Evolutionary conservation across 2,888 invertebrate species (phyloP).

Genomic region (Drosophila rellima): DNA sequence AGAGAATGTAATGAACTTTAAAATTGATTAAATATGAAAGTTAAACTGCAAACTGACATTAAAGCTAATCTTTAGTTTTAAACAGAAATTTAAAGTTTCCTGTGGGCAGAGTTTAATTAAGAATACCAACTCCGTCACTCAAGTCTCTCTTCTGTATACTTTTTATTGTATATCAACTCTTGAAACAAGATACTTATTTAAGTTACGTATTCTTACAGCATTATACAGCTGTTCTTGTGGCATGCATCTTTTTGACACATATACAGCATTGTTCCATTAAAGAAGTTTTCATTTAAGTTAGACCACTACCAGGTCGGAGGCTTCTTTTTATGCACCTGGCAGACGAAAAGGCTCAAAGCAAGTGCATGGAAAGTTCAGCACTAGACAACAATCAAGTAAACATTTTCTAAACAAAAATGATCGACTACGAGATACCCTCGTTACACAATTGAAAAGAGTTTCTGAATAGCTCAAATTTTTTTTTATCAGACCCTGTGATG

Average conservation of each 20-base stretch:
- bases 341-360: conserved; percentile 32
- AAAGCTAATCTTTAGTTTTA: neutral
- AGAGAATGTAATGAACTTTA: neutral
- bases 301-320: conserved; percentile 12
- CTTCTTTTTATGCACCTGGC: conserved; percentile 16
- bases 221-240: conserved; percentile 6
- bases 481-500: no score
- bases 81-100: neutral
- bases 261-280: conserved; percentile 43
- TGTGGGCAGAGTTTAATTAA: neutral
- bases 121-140: neutral
- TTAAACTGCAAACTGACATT: neutral
- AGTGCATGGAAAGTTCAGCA: conserved; percentile 51
- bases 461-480: no score
- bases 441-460: neutral
- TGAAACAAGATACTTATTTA: conserved; percentile 38
- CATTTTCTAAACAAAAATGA: neutral
- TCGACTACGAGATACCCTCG: neutral
- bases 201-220: conserved; percentile 34
- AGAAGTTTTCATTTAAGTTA: conserved; percentile 42
- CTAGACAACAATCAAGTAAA: conserved; percentile 26
- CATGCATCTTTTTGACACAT: conserved; percentile 9
- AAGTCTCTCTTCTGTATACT: neutral
- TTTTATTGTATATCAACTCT: conserved; percentile 3
- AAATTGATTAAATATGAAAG: neutral